These are phyloP conservation scores for Cantharis lateralis DNA, from an alignment of 2,888 invertebrate species.

Conservation along the genomic window DNA sequence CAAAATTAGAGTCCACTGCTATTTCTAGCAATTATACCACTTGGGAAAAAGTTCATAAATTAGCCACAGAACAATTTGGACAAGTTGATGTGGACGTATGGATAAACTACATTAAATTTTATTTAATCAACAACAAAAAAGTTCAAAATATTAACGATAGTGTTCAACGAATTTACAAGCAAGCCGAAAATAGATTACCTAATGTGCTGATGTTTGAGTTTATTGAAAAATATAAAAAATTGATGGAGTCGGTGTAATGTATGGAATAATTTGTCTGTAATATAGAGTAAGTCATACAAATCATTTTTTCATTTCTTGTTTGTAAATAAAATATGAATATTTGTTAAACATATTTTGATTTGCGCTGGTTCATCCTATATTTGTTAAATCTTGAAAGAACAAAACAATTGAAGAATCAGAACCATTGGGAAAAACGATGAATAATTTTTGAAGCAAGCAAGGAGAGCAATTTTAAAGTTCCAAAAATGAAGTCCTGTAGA, in stretches of 20 bases:
- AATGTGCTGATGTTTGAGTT: slow-evolving; percentile 3
- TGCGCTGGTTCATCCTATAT: no score
- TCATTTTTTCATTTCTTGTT: not conserved
- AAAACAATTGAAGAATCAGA: no score
- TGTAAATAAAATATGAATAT: not conserved
- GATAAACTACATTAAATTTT: slow-evolving; percentile 75
- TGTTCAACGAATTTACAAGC: slow-evolving; percentile 4
- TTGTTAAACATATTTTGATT: no score
- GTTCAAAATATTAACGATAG: slow-evolving; percentile 7
- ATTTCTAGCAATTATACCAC: slow-evolving; percentile 58
- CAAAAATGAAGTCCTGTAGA: no score
- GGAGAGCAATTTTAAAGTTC: no score
- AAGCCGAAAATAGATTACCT: slow-evolving; percentile 1
- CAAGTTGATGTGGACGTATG: slow-evolving; percentile 68
- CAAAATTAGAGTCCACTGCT: slow-evolving; percentile 59
- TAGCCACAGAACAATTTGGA: slow-evolving; percentile 70
- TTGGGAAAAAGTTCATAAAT: slow-evolving; percentile 66
- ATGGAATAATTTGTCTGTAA: not conserved
- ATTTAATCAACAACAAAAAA: slow-evolving; percentile 61
- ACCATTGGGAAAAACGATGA: no score
- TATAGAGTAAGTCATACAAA: not conserved
- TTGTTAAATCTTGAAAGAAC: no score
- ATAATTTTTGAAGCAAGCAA: no score
- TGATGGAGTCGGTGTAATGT: not conserved
- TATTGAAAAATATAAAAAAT: slow-evolving; percentile 2